phyloP scores from a whole-genome alignment of 2,797 vertebrate genomes.

The Coranthus polyacanthus region DNA sequence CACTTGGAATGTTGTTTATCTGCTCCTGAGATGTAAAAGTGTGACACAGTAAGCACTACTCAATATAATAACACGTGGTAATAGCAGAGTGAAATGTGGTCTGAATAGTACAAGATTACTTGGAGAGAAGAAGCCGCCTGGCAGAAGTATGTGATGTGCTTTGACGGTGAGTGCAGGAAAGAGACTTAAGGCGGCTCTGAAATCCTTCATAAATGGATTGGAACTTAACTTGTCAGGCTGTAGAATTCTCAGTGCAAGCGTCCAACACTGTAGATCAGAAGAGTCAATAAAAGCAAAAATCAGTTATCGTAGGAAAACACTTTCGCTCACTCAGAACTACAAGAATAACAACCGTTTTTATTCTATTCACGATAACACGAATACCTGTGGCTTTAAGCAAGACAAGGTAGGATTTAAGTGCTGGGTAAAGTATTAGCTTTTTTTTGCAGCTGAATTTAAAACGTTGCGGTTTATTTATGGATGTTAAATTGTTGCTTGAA shows the following conservation, averaged over 20 bases:
- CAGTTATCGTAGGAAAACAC: slow-evolving; percentile 13
- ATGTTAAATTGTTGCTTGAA: neutral
- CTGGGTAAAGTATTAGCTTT: slow-evolving; percentile 10
- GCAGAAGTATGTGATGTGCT: slow-evolving; percentile 29
- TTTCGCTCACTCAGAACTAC: neutral
- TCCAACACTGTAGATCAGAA: slow-evolving; percentile 26
- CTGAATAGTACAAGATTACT: slow-evolving; percentile 46
- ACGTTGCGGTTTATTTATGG: neutral
- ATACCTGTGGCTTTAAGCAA: slow-evolving; percentile 10
- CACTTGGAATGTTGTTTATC: slow-evolving; percentile 55
- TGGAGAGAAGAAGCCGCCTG: slow-evolving; percentile 41
- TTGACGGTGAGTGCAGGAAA: slow-evolving; percentile 36
- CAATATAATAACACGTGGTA: slow-evolving; percentile 10
- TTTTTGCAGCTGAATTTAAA: slow-evolving; percentile 1
- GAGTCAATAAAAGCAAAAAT: slow-evolving; percentile 40
- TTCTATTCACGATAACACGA: slow-evolving; percentile 9
- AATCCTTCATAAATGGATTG: slow-evolving; percentile 41
- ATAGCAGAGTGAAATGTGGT: slow-evolving; percentile 16
- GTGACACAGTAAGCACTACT: slow-evolving; percentile 25
- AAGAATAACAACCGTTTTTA: slow-evolving; percentile 4
- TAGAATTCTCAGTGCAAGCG: neutral
- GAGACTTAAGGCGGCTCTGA: slow-evolving; percentile 46
- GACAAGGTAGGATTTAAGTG: slow-evolving; percentile 10
- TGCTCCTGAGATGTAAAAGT: slow-evolving; percentile 17
- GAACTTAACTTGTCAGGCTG: slow-evolving; percentile 38